Percentiles rank a stretch among this genome's conserved stretches.
phyloP scores from a whole-genome alignment of 2,888 invertebrate species.

The Spisula solida region DNA sequence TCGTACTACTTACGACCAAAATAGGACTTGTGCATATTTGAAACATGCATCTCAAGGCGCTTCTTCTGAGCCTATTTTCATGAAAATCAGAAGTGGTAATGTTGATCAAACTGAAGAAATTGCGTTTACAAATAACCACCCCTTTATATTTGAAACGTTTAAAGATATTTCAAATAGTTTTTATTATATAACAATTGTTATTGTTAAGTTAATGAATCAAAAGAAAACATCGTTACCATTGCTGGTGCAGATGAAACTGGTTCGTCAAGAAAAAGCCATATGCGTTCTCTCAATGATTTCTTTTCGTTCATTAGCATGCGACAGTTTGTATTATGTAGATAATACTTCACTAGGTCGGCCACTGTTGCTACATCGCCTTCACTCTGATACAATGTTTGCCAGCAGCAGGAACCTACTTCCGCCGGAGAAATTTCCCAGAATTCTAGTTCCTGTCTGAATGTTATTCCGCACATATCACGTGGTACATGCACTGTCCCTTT shows the following conservation, averaged over 20 bases:
- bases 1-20: no score
- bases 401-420: conserved; percentile 57
- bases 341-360: conserved; percentile 8
- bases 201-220: no score
- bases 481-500: conserved; percentile 58
- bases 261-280: conserved; percentile 41
- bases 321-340: not conserved
- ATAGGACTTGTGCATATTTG: no score
- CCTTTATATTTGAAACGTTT: no score
- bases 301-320: not conserved
- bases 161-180: no score
- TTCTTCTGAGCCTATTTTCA: no score
- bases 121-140: no score
- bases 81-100: no score
- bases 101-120: no score
- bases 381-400: conserved; percentile 43
- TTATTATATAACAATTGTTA: no score
- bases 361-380: conserved; percentile 31
- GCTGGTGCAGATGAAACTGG: conserved; percentile 29
- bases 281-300: not conserved
- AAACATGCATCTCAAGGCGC: no score
- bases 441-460: conserved; percentile 48
- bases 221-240: conserved; percentile 21
- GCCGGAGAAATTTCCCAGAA: conserved; percentile 56
- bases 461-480: conserved; percentile 51